Percentiles rank a stretch among this genome's conserved stretches.
phyloP scores from a whole-genome alignment of 1,140 invertebrate species.

The Pectinophora gossypiella region DNA sequence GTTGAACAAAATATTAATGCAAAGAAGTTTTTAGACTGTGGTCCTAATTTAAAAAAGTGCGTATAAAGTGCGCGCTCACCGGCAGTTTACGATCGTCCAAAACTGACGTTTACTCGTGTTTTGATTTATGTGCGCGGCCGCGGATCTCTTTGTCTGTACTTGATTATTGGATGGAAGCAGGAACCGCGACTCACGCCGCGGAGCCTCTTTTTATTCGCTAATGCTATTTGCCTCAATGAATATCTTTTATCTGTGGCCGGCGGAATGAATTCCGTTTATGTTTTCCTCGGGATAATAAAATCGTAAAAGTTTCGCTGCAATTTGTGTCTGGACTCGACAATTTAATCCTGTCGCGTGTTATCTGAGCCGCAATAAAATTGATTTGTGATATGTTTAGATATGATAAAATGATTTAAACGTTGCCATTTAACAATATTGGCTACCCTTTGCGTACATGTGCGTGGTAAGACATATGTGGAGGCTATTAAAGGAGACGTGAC shows the following conservation, averaged over 20 bases:
- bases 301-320: slow-evolving; percentile 21
- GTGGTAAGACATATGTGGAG: too few species aligned
- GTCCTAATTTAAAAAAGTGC: not conserved
- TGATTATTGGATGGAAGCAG: slow-evolving; percentile 13
- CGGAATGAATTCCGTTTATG: slow-evolving; percentile 25
- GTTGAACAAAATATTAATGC: too few species aligned
- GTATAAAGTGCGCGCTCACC: not conserved
- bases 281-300: slow-evolving; percentile 17
- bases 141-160: slow-evolving; percentile 20
- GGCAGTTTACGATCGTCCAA: slow-evolving; percentile 28
- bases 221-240: slow-evolving; percentile 11
- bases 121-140: slow-evolving; percentile 30
- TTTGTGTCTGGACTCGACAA: slow-evolving; percentile 18
- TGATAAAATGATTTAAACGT: not conserved
- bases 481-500: too few species aligned
- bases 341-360: slow-evolving; percentile 2
- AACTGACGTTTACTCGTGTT: slow-evolving; percentile 36
- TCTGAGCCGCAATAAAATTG: slow-evolving; percentile 2
- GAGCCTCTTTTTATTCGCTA: slow-evolving; percentile 10
- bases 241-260: slow-evolving; percentile 21
- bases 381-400: slow-evolving; percentile 4
- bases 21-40: not conserved
- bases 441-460: too few species aligned
- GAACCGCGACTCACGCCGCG: not conserved
- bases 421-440: not conserved